phyloP scores from a whole-genome alignment of 2,113 vertebrate species.

The Isurus oxyrinchus region DNA sequence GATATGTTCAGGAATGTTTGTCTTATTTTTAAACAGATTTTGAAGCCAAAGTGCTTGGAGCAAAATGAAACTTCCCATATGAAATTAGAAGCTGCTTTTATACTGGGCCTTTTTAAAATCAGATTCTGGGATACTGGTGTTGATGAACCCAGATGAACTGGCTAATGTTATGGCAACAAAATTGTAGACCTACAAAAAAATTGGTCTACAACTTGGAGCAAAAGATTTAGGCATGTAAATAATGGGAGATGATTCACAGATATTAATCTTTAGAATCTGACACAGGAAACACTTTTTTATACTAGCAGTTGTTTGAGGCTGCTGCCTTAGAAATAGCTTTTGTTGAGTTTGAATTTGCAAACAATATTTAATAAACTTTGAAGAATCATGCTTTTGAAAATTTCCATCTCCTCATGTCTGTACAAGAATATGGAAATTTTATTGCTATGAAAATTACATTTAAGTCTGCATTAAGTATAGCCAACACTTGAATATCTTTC shows the following conservation, averaged over 20 bases:
- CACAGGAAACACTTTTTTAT: too few species aligned
- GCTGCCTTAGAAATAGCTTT: not conserved
- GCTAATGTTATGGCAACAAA: not conserved
- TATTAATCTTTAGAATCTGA: not conserved
- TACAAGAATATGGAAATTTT: not conserved
- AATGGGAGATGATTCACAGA: not conserved
- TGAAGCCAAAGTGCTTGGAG: not conserved
- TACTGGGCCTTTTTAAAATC: not conserved
- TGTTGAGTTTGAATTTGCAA: not conserved
- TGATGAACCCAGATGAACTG: not conserved
- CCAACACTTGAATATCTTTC: not conserved
- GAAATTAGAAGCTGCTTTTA: not conserved
- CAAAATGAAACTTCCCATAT: not conserved
- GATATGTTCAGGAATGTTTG: not conserved
- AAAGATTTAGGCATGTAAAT: not conserved
- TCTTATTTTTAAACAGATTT: not conserved
- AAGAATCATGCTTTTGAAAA: not conserved
- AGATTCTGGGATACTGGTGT: not conserved
- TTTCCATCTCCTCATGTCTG: not conserved
- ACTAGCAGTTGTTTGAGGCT: not conserved
- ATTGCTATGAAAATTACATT: not conserved
- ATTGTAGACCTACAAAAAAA: not conserved
- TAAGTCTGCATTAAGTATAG: not conserved
- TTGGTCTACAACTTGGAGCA: not conserved
- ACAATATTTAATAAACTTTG: not conserved